phyloP scores from a whole-genome alignment of 1,140 invertebrate genomes.

The Portunus trituberculatus region DNA sequence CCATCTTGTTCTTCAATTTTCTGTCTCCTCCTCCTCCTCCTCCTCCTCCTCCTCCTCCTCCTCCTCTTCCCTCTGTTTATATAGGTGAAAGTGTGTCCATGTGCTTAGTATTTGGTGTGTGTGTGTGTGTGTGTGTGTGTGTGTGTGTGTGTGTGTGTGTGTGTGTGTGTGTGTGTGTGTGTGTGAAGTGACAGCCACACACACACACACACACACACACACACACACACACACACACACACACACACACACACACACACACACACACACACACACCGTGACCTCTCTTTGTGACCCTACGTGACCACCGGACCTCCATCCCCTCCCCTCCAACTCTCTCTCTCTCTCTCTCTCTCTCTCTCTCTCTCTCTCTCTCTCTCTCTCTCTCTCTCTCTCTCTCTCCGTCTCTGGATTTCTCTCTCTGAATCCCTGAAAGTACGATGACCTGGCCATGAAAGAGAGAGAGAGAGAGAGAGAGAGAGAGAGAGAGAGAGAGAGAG shows the following conservation, averaged over 20 bases:
- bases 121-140: background rate
- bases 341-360: no score
- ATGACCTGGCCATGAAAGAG: no score
- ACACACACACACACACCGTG: background rate
- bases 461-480: no score
- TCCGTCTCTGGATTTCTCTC: no score
- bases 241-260: no score
- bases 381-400: no score
- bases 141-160: slow-evolving; percentile 1
- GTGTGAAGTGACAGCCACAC: background rate
- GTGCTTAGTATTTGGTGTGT: background rate
- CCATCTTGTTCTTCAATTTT: background rate
- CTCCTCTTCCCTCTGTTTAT: background rate
- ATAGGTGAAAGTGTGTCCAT: background rate
- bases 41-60: background rate
- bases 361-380: no score
- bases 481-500: no score
- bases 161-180: slow-evolving; percentile 10
- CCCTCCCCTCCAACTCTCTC: no score
- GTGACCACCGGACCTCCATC: background rate
- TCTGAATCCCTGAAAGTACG: no score
- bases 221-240: no score
- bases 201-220: background rate
- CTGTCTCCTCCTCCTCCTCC: background rate
- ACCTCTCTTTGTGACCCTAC: background rate